Base-by-base conservation (phyloP, 2,113 vertebrate species). In the Monarcha castaneiventris region DNA sequence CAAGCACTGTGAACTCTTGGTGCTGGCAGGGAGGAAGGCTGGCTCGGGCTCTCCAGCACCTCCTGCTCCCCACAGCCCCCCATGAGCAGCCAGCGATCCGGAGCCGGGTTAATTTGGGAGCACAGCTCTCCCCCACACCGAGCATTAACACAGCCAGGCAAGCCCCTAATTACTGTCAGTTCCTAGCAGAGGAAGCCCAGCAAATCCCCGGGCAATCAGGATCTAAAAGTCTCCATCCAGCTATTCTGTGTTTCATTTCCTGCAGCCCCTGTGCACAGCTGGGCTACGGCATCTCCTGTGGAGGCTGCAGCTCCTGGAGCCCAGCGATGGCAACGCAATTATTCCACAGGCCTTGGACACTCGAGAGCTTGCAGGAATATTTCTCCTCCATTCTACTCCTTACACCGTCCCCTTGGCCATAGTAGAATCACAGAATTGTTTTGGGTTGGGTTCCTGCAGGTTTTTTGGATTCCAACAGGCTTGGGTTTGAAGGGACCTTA, bases 191-290 rank as follows among this genome's bases (percentile, higher is more conserved):
- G 84, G 94, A 94, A 84, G 41, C 80, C 49, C 61, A 81, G 64
- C 81, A 81, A 79, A 87, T 85, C 91, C 93, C 80, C 0, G 2
- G 76, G 77, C 95, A 96, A 83, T 84, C 61, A 87, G 84, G 66
- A 91, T 68, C 77, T 84, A 2, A 88, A 84, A 62, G 35, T 75
- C 91, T 89, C 89, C 91, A 82, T 90, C 39, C 84, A 92, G 81
- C 84, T 52, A 23, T 56, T 26, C 88, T 67, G 92, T 26, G 86
- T 93, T 84, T 90, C 89, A 92, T 96, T 95, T 96, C 94, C 94
- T 93, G 80, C 88, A 93, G 95, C 83, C 79, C 87, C 84, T 17
- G 73, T 1, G 8, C 77, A n/a, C 84, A 68, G 93, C 91, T 84
- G 94, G 91, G 80, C 73, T 20, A 21, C 43, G 5, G 73, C 80